These are phyloP conservation scores for Pedetes capensis DNA, from an alignment of 2,113 vertebrate genomes.

Conservation along the genomic window DNA sequence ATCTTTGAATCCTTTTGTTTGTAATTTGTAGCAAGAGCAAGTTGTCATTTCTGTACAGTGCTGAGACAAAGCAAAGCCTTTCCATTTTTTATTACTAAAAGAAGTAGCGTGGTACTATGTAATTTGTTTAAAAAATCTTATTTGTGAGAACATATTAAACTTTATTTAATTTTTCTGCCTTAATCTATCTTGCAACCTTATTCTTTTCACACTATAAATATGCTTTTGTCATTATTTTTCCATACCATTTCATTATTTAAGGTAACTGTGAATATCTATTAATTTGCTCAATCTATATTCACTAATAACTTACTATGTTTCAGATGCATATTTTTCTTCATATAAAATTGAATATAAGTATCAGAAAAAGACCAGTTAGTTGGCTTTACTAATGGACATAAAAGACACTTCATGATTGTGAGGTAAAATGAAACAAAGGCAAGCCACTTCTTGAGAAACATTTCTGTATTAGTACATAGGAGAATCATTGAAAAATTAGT, in stretches of 20 bases:
- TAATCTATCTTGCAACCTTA: not conserved
- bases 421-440: not conserved
- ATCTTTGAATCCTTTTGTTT: slow-evolving; percentile 62
- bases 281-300: not conserved
- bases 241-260: not conserved
- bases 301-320: not conserved
- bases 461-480: not conserved
- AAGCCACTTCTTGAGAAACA: not conserved
- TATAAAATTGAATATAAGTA: not conserved
- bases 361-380: not conserved
- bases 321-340: not conserved
- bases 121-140: slow-evolving; percentile 61
- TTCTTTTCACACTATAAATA: slow-evolving; percentile 26
- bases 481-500: not conserved
- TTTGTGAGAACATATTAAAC: slow-evolving; percentile 76
- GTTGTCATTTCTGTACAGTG: slow-evolving; percentile 67
- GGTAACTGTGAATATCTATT: not conserved
- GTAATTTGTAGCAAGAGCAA: slow-evolving; percentile 40
- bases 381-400: not conserved
- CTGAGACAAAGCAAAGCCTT: slow-evolving; percentile 68
- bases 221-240: not conserved
- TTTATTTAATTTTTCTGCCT: slow-evolving; percentile 68
- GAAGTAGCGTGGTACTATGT: slow-evolving; percentile 5
- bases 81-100: slow-evolving; percentile 64
- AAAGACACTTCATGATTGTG: not conserved